A percentile compares a stretch with the other conserved stretches of the same genome.
Conservation (phyloP, 2,113 vertebrate genomes). For the Anolis sagrei region DNA sequence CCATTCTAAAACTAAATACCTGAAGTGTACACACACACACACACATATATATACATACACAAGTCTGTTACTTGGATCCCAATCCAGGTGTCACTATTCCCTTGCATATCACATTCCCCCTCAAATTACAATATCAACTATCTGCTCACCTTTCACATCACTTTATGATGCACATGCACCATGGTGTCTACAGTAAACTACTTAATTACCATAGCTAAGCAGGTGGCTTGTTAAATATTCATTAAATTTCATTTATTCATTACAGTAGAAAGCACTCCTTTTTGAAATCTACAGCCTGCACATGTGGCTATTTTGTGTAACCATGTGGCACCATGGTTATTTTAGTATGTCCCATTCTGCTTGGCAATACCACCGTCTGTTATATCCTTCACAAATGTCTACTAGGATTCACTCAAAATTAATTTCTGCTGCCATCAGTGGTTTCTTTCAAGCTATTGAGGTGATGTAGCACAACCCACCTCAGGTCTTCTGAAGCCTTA, state of each 20-base stretch:
- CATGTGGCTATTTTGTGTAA: conserved; percentile 44
- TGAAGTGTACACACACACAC: neutral
- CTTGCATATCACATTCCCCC: neutral
- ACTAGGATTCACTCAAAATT: conserved; percentile 9
- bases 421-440: conserved; percentile 1
- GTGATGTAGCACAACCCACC: neutral
- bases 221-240: conserved; percentile 46
- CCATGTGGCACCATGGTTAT: conserved; percentile 40
- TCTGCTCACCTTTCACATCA: conserved; percentile 28
- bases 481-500: neutral
- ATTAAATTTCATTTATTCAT: conserved; percentile 44
- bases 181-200: conserved; percentile 28
- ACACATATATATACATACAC: neutral
- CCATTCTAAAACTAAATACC: neutral
- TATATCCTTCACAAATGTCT: neutral
- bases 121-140: neutral
- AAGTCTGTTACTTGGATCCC: neutral
- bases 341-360: conserved; percentile 34
- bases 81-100: neutral
- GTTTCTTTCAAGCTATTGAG: neutral
- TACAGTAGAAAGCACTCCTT: conserved; percentile 33
- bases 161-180: conserved; percentile 24
- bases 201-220: conserved; percentile 41
- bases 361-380: conserved; percentile 25
- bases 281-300: conserved; percentile 33